Evolutionary conservation across 2,113 vertebrate species (phyloP).

Genomic region (Prochilodus magdalenae): DNA sequence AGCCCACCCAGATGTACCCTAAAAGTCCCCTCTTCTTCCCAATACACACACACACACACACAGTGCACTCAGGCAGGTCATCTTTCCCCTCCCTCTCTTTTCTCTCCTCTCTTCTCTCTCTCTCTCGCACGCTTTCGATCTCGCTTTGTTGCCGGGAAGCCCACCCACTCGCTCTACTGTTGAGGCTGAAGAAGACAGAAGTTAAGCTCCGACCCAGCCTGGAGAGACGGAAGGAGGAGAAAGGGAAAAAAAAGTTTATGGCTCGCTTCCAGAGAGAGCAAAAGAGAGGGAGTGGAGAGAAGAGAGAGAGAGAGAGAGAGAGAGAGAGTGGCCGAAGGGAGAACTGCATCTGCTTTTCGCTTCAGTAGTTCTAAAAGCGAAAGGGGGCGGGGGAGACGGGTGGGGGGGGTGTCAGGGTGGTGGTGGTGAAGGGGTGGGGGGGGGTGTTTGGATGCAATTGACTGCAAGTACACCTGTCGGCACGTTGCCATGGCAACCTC

Average conservation of each 20-base stretch:
- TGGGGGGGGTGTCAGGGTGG: background rate
- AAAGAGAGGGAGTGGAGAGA: conserved; percentile 10
- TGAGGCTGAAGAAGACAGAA: background rate
- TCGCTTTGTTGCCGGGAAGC: background rate
- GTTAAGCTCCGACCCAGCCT: background rate
- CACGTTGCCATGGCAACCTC: conserved; percentile 55
- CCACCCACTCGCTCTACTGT: conserved; percentile 19
- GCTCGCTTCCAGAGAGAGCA: conserved; percentile 21
- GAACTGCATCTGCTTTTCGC: conserved; percentile 49
- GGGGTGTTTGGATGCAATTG: conserved; percentile 25
- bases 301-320: conserved; percentile 2
- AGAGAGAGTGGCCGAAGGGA: conserved; percentile 1
- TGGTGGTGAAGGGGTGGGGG: background rate
- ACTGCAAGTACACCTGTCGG: conserved; percentile 56
- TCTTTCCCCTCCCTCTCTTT: background rate
- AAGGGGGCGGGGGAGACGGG: background rate
- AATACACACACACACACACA: conserved; percentile 14
- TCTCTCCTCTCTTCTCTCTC: background rate
- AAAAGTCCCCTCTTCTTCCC: background rate
- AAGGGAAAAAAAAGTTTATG: conserved; percentile 3
- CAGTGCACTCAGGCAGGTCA: background rate
- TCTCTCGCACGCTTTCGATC: background rate
- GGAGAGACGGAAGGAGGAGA: background rate
- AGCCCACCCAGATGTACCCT: background rate
- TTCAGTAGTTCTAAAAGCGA: conserved; percentile 47